These are phyloP conservation scores for Probosciger aterrimus DNA, from an alignment of 2,113 vertebrate species.

Conservation along the genomic window DNA sequence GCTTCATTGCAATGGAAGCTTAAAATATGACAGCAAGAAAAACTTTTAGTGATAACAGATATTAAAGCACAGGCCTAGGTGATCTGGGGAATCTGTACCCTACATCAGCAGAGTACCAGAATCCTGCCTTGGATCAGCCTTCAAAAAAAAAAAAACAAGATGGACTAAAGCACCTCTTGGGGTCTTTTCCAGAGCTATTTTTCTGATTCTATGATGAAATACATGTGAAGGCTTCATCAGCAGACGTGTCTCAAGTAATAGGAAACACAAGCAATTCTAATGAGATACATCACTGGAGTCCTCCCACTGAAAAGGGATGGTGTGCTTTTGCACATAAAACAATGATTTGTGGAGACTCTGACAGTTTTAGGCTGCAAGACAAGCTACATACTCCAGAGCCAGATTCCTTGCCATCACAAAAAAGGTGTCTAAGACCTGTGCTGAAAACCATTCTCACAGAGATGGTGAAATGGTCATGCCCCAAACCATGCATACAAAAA, in stretches of 20 bases:
- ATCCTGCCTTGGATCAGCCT: not conserved
- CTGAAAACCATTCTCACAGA: not conserved
- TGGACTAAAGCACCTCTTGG: not conserved
- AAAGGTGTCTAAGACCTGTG: not conserved
- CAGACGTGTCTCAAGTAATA: not conserved
- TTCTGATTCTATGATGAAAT: not conserved
- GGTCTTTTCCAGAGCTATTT: not conserved
- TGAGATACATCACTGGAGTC: not conserved
- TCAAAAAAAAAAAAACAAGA: not conserved
- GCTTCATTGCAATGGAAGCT: not conserved
- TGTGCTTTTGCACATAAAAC: rapidly evolving
- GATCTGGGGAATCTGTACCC: not conserved
- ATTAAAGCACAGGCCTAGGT: not conserved
- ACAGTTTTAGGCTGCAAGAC: not conserved
- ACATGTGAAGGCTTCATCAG: not conserved
- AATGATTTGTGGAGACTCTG: not conserved
- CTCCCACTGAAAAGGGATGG: not conserved
- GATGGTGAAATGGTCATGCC: not conserved
- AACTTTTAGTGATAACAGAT: not conserved
- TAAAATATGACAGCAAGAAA: not conserved
- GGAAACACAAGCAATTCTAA: not conserved
- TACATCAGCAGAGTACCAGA: not conserved
- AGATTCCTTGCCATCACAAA: not conserved
- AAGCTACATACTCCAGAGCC: not conserved
- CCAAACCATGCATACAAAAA: not conserved